A percentile compares a stretch with the other conserved stretches of the same genome.
Evolutionary conservation across 2,113 vertebrate genomes (phyloP).

Genomic region (Leuciscus idus): DNA sequence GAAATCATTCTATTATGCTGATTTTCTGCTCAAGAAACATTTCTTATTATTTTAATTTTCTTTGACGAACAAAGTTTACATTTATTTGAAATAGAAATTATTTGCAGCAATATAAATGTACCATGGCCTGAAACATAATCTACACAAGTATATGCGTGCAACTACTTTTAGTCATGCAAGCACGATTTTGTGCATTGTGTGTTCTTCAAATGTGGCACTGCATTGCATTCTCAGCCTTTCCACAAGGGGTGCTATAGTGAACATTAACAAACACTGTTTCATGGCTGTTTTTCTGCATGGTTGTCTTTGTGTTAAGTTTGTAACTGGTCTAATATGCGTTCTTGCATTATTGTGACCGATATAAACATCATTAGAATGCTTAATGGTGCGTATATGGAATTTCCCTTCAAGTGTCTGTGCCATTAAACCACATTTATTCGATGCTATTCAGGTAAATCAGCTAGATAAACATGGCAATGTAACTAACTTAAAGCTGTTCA

Average conservation of each 20-base stretch:
- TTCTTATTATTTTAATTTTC: too few relatives aligned
- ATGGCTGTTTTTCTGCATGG: not conserved
- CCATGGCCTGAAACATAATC: not conserved
- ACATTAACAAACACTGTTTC: not conserved
- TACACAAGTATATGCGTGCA: not conserved
- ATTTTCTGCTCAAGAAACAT: too few relatives aligned
- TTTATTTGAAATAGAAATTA: not conserved
- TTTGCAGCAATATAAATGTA: not conserved
- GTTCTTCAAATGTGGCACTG: not conserved
- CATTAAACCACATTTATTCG: not conserved
- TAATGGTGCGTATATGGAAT: not conserved
- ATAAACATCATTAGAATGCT: constrained; percentile 12
- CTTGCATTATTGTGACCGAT: not conserved
- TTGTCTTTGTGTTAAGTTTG: not conserved
- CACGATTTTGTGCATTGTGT: not conserved
- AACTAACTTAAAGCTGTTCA: not conserved
- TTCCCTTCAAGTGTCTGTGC: not conserved
- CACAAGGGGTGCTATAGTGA: not conserved
- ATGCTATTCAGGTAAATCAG: not conserved
- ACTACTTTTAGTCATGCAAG: not conserved
- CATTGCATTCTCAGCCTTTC: not conserved
- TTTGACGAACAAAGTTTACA: not conserved
- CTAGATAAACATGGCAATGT: not conserved
- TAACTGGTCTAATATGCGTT: not conserved
- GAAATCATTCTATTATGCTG: not conserved